phyloP scores from a whole-genome alignment of 2,797 vertebrate species.

The Darevskia nairensis region DNA sequence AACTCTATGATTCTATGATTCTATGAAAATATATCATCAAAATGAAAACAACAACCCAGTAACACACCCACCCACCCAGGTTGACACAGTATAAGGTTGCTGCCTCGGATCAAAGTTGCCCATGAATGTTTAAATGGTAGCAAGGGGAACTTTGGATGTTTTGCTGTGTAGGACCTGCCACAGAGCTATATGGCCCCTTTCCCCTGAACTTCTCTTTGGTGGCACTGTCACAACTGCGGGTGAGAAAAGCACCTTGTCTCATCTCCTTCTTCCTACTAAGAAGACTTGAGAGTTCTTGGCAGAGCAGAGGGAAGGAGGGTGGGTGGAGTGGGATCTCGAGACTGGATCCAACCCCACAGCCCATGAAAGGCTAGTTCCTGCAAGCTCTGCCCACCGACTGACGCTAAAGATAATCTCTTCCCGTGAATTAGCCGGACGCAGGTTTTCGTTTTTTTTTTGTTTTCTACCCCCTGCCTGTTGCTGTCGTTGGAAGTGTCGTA shows the following conservation, averaged over 20 bases:
- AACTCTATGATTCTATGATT: too few relatives aligned
- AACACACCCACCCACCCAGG: too few relatives aligned
- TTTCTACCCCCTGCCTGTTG: conserved; percentile 18
- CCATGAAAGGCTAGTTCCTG: not conserved
- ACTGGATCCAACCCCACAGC: not conserved
- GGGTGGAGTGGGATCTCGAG: not conserved
- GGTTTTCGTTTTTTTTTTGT: not conserved
- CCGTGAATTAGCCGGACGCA: not conserved
- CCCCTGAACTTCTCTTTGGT: not conserved
- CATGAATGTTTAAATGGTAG: too few relatives aligned
- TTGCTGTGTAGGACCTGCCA: too few relatives aligned
- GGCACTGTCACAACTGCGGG: not conserved
- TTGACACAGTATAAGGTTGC: too few relatives aligned
- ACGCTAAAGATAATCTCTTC: conserved; percentile 8
- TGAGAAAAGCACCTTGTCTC: not conserved
- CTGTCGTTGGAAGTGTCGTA: conserved; percentile 10
- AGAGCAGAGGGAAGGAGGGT: not conserved
- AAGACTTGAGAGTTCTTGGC: too few relatives aligned
- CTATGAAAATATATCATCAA: too few relatives aligned
- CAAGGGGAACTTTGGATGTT: too few relatives aligned
- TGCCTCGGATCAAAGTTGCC: too few relatives aligned
- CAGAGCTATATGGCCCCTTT: not conserved
- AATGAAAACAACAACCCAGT: too few relatives aligned
- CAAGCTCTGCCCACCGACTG: not conserved
- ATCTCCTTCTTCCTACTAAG: too few relatives aligned